Evolutionary conservation across 2,888 invertebrate species (phyloP).

Genomic region (Metalampra italica): DNA sequence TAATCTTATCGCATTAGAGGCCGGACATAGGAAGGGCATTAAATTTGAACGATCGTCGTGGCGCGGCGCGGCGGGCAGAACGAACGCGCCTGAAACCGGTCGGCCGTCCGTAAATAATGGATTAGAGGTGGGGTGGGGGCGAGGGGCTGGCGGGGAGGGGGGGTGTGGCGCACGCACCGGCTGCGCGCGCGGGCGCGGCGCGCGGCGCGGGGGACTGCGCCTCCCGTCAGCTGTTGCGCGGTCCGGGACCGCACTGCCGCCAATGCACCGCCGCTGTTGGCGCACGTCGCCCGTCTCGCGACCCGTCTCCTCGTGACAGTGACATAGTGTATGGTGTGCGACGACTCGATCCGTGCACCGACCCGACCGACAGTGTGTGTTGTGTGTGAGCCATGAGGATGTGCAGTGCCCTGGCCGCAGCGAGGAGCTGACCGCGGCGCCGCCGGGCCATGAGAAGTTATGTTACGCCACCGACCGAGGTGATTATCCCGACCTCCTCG

Average conservation of each 20-base stretch:
- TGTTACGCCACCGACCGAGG: constrained; percentile 76
- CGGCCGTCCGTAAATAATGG: constrained; percentile 76
- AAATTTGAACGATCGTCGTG: constrained; percentile 73
- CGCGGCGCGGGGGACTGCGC: constrained; percentile 56
- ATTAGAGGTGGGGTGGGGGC: constrained; percentile 70
- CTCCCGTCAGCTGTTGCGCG: constrained; percentile 79
- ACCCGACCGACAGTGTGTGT: constrained; percentile 20
- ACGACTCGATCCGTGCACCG: constrained; percentile 26
- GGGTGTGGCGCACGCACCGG: constrained; percentile 64
- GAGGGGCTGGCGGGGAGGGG: constrained; percentile 32
- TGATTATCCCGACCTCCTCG: constrained; percentile 72
- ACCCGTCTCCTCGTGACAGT: constrained; percentile 32
- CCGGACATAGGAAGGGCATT: constrained; percentile 78
- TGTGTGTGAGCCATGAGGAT: constrained; percentile 41
- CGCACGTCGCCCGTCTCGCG: constrained; percentile 55
- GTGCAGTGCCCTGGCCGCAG: constrained; percentile 44
- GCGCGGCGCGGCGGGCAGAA: constrained; percentile 60
- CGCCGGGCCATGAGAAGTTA: constrained; percentile 67
- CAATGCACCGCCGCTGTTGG: constrained; percentile 74
- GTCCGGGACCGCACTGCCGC: constrained; percentile 59
- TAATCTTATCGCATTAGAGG: constrained; percentile 73
- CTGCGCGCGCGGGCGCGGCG: constrained; percentile 59
- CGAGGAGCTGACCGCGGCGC: constrained; percentile 68
- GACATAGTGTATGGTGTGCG: constrained; percentile 45
- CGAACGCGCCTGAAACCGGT: constrained; percentile 76